Percentiles rank a stretch among this genome's conserved stretches.
These are phyloP conservation scores for Nematolebias whitei DNA, from an alignment of 2,113 vertebrate genomes.

Conservation along the genomic window DNA sequence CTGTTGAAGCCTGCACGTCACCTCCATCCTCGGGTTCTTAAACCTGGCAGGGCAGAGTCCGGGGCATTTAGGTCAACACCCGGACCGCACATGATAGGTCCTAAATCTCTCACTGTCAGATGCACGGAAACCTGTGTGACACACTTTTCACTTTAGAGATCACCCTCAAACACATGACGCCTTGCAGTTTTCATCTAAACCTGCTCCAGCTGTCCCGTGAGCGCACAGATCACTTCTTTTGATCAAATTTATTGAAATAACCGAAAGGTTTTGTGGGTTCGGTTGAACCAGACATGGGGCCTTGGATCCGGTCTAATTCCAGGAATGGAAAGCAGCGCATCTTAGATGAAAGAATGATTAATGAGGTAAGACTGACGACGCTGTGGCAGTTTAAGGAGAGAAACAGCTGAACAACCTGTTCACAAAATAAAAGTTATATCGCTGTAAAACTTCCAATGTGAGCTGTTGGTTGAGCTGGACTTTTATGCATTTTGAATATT, in stretches of 20 bases:
- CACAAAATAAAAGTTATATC: not conserved
- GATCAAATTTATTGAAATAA: slow-evolving; percentile 23
- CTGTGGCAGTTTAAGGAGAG: slow-evolving; percentile 3
- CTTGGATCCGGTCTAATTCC: slow-evolving; percentile 55
- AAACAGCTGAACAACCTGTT: not conserved
- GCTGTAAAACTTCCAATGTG: not conserved
- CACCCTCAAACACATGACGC: slow-evolving; percentile 1
- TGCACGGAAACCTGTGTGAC: slow-evolving; percentile 20
- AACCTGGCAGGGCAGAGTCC: slow-evolving; percentile 51
- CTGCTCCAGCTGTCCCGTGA: slow-evolving; percentile 11
- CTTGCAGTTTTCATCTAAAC: not conserved
- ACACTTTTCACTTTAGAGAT: slow-evolving; percentile 22
- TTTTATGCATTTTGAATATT: too few species aligned
- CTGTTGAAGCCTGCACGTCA: slow-evolving; percentile 13
- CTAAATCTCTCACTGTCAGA: not conserved
- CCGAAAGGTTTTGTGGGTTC: not conserved
- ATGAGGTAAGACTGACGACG: slow-evolving; percentile 66
- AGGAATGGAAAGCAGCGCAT: slow-evolving; percentile 50
- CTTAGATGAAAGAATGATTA: slow-evolving; percentile 47
- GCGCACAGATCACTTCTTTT: slow-evolving; percentile 12
- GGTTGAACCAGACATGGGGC: slow-evolving; percentile 55
- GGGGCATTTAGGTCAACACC: slow-evolving; percentile 69
- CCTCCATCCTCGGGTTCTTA: slow-evolving; percentile 69
- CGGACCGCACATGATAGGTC: slow-evolving; percentile 27
- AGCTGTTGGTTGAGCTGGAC: not conserved